A percentile compares a stretch with the other conserved stretches of the same genome.
These are phyloP conservation scores for Amblyopsis rosae DNA, from an alignment of 2,113 vertebrate genomes.

Conservation along the genomic window DNA sequence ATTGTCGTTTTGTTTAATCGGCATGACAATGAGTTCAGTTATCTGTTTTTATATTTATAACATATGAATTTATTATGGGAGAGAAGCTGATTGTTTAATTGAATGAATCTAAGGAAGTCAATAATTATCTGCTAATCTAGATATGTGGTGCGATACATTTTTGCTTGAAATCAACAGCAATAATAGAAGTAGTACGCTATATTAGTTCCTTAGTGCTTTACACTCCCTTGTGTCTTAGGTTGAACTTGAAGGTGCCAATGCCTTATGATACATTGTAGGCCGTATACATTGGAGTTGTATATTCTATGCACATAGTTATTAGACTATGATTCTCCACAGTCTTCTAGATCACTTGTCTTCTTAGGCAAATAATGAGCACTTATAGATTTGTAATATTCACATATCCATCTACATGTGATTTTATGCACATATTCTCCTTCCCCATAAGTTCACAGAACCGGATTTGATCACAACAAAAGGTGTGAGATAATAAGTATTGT, in stretches of 20 bases:
- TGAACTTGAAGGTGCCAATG: slow-evolving; percentile 70
- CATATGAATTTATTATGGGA: slow-evolving; percentile 56
- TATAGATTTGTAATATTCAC: slow-evolving; percentile 57
- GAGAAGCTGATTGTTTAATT: slow-evolving; percentile 65
- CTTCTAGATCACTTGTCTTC: slow-evolving; percentile 51
- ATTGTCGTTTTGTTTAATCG: slow-evolving; percentile 64
- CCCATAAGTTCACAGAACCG: background rate
- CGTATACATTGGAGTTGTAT: slow-evolving; percentile 38
- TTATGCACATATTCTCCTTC: slow-evolving; percentile 54
- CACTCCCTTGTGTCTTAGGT: slow-evolving; percentile 68
- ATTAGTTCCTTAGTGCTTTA: slow-evolving; percentile 72
- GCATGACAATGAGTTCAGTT: slow-evolving; percentile 64
- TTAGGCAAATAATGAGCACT: slow-evolving; percentile 46
- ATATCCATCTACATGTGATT: slow-evolving; percentile 29
- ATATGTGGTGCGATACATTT: slow-evolving; percentile 60
- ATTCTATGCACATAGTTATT: slow-evolving; percentile 56
- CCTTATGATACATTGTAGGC: slow-evolving; percentile 63
- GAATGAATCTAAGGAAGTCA: slow-evolving; percentile 67
- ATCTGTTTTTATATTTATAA: slow-evolving; percentile 64
- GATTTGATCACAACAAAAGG: background rate
- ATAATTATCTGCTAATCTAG: slow-evolving; percentile 61
- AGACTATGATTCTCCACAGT: slow-evolving; percentile 47
- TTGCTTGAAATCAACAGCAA: slow-evolving; percentile 65
- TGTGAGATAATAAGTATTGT: slow-evolving; percentile 18
- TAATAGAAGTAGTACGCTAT: slow-evolving; percentile 42